Base-by-base conservation (phyloP, 2,113 vertebrate species). In the Hystrix cristata region DNA sequence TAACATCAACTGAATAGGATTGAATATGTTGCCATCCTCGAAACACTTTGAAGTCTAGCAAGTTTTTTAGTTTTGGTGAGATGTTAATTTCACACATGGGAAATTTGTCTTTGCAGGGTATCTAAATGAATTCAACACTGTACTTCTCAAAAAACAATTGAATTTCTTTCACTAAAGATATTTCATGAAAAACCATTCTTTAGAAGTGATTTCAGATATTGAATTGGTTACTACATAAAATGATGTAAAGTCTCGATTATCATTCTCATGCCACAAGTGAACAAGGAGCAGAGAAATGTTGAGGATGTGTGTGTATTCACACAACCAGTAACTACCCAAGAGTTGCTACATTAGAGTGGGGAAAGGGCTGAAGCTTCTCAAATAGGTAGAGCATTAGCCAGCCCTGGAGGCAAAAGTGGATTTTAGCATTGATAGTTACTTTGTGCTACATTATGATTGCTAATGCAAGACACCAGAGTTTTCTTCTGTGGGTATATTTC, bases 191-290 rank as follows among this genome's bases (percentile, higher is more conserved):
- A 94, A 92, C 89, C 25, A 16, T 1, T n/a, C 48, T 18, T 46
- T 90, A 84, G 12, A 90, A 62, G 80, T 59, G 31, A 38, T 87
- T 97, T 87, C 46, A 88, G 23, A 76, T 67, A 18, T 18, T 65
- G 1, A n/a, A 57, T 76, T 86, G 67, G 79, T 89, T 90, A 94
- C n/a, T 15, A 91, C 14, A 29, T 38, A 85, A 84, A 67, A 69
- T 25, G 84, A 0, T 72, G 5, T 14, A 57, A 59, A 85, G 23
- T 88, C 82, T 88, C 16, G 65, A 34, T 51, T 94, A 43, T 64
- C 72, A 78, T 84, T 57, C 27, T 76, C 25, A 57, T 81, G n/a
- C 18, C 23, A 55, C 10, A 46, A 62, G 51, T 13, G 48, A 59
- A 86, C 10, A 82, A 74, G 34, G 27, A 46, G 29, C 31, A 60